phyloP scores from a whole-genome alignment of 2,797 vertebrate genomes.

The Sphaeramia orbicularis region DNA sequence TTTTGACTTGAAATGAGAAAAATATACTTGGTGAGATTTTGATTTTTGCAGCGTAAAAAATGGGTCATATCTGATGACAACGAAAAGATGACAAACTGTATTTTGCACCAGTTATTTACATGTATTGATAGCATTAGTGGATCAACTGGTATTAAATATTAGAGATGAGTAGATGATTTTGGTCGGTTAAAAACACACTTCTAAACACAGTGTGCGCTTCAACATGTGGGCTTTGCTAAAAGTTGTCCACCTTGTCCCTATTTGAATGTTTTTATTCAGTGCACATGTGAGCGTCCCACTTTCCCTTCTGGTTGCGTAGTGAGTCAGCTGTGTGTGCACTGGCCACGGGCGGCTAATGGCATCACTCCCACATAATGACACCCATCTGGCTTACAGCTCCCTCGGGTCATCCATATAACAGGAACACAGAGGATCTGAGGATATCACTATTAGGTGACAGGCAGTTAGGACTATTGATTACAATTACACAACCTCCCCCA shows the following conservation, averaged over 20 bases:
- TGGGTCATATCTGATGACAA: no score
- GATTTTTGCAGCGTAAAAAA: no score
- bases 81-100: no score
- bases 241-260: conserved; percentile 10
- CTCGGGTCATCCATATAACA: conserved; percentile 49
- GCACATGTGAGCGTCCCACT: conserved; percentile 14
- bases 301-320: conserved; percentile 30
- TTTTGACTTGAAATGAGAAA: no score
- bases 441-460: conserved; percentile 57
- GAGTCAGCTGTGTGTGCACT: conserved; percentile 27
- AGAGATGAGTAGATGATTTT: no score
- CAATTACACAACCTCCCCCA: conserved; percentile 70
- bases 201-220: not conserved
- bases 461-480: conserved; percentile 75
- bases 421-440: conserved; percentile 43
- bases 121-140: no score
- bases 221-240: conserved; percentile 26
- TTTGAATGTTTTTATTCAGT: conserved; percentile 20
- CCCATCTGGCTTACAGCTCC: conserved; percentile 63
- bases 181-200: no score
- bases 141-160: no score
- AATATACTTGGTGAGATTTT: no score
- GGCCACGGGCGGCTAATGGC: conserved; percentile 43
- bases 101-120: no score
- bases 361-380: conserved; percentile 65